Conservation (phyloP, 2,113 vertebrate species). For the Theristicus caerulescens region DNA sequence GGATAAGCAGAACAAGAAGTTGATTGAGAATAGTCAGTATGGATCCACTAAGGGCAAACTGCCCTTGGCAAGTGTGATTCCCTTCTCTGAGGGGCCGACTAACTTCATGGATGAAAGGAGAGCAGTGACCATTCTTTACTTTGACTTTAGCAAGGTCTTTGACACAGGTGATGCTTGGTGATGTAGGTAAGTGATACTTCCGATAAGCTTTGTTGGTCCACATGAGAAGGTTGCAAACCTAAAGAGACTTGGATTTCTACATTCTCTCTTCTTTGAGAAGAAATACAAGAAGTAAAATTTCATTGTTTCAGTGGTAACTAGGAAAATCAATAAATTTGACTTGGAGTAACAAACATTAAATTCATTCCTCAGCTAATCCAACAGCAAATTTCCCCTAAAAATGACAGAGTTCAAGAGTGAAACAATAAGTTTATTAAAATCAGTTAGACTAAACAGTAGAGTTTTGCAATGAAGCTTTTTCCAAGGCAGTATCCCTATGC, state of each 20-base stretch:
- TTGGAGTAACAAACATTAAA: background rate
- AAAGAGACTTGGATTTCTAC: background rate
- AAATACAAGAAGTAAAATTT: background rate
- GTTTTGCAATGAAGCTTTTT: background rate
- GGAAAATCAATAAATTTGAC: background rate
- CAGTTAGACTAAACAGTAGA: background rate
- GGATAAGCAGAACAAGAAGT: background rate
- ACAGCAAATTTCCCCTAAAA: background rate
- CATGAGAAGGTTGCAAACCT: background rate
- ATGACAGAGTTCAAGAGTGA: background rate
- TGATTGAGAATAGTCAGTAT: background rate
- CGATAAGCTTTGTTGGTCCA: background rate
- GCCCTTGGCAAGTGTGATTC: background rate
- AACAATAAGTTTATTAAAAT: background rate
- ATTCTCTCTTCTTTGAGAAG: background rate
- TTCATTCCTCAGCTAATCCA: background rate
- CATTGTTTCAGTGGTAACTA: background rate
- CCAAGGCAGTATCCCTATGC: accelerated
- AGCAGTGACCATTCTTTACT: background rate
- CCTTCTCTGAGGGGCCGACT: background rate
- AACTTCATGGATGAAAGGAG: background rate
- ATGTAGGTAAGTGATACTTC: background rate
- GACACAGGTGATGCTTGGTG: background rate
- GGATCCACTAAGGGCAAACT: background rate
- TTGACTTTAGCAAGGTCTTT: background rate